Evolutionary conservation across 2,888 invertebrate species (phyloP).

Genomic region (Himalopsyche anomala): DNA sequence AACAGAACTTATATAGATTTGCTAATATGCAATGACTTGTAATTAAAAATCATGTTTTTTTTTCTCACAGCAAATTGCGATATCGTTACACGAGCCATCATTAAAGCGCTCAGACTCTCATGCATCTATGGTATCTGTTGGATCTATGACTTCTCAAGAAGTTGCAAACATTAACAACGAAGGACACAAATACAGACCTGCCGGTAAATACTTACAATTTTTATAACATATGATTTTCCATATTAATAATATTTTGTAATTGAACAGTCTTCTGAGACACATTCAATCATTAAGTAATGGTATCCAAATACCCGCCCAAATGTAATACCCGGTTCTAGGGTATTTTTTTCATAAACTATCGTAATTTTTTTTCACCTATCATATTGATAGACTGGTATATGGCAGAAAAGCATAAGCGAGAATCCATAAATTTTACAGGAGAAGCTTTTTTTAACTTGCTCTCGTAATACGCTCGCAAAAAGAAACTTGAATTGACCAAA

Average conservation of each 20-base stretch:
- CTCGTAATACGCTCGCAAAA: too few species aligned
- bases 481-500: too few species aligned
- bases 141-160: slow-evolving; percentile 83
- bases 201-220: slow-evolving; percentile 47
- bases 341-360: too few species aligned
- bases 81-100: slow-evolving; percentile 78
- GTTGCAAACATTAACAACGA: slow-evolving; percentile 80
- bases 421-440: too few species aligned
- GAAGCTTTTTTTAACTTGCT: too few species aligned
- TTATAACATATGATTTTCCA: neutral
- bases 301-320: too few species aligned
- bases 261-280: neutral
- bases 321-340: too few species aligned
- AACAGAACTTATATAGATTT: too few species aligned
- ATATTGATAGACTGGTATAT: too few species aligned
- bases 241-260: slow-evolving; percentile 48
- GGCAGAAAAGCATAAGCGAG: too few species aligned
- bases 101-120: slow-evolving; percentile 81
- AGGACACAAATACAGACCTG: slow-evolving; percentile 68
- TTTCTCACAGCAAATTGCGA: slow-evolving; percentile 78
- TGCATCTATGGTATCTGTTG: slow-evolving; percentile 81
- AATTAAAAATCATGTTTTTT: slow-evolving; percentile 34
- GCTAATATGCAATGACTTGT: too few species aligned
- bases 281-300: neutral
- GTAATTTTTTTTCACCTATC: too few species aligned